A percentile compares a stretch with the other conserved stretches of the same genome.
These are phyloP conservation scores for Azorinus chamasolen DNA, from an alignment of 2,888 invertebrate genomes.

Conservation along the genomic window DNA sequence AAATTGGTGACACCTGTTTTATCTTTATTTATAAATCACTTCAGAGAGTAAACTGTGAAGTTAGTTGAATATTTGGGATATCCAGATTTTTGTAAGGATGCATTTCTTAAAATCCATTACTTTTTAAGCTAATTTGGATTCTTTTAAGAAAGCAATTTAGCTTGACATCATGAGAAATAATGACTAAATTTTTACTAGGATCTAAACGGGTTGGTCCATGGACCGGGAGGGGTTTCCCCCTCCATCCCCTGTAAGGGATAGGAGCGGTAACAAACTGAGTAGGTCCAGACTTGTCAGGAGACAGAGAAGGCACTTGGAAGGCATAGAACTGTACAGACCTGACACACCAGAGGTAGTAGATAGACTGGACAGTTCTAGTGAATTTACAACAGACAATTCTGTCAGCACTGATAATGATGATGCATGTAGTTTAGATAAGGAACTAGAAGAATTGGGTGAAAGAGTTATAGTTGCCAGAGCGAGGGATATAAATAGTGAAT, in stretches of 20 bases:
- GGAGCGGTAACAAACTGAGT: conserved; percentile 17
- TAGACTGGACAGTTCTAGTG: background rate
- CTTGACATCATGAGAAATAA: no score
- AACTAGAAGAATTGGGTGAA: background rate
- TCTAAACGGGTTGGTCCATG: conserved; percentile 11
- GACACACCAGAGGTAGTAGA: background rate
- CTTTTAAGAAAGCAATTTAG: no score
- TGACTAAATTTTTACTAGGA: background rate
- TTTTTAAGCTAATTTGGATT: no score
- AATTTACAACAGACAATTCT: background rate
- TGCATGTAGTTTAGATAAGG: no score
- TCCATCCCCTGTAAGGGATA: conserved; percentile 22
- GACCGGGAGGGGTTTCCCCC: conserved; percentile 22
- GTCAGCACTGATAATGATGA: background rate
- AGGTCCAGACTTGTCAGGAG: conserved; percentile 16
- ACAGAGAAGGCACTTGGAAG: background rate
- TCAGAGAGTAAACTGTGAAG: no score
- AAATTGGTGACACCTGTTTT: no score
- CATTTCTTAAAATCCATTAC: no score
- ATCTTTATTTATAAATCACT: no score
- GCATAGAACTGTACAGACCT: no score
- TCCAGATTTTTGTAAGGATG: no score
- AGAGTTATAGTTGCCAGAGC: conserved; percentile 3
- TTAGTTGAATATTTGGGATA: no score
- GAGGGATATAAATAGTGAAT: conserved; percentile 4